Evolutionary conservation across 2,113 vertebrate genomes (phyloP), one percentile per base, ranked within the genome.

Genomic region (Glaucomys volans): DNA sequence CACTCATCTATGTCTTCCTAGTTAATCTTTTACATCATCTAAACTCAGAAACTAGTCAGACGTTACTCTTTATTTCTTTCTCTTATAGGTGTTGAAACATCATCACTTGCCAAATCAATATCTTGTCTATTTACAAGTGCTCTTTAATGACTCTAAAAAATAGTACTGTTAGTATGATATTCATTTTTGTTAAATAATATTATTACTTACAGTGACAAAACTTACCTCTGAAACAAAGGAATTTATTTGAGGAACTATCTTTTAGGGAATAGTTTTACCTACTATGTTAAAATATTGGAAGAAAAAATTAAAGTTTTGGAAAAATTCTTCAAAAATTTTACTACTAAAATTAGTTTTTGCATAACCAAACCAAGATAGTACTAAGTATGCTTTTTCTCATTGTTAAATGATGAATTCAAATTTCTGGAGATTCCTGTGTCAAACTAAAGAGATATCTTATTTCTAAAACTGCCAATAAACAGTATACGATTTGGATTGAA

Each of bases 171-270:
- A 75, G 35, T n/a, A 54, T 47, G 40, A 47, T 14, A 76, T 16
- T 47, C n/a, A 75, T 42, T 91, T 84, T 86, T 86, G 64, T 17
- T 80, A 66, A 79, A 71, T 67, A 42, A n/a, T 91, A 91, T 8
- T 69, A 59, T 80, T 91, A n/a, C 42, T 52, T 7, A 72, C 50
- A 86, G 18, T 72, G 71, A 95, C 26, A 52, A 86, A 77, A 42
- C n/a, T 77, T 79, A 14, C 40, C 42, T 17, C 64, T 11, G 4
- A 77, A 86, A 72, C 2, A 87, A 28, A 74, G 80, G 13, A 62
- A 69, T 47, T 32, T 62, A 26, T 42, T 67, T 37, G 9, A 32
- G 22, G 8, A 14, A 69, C 9, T 8, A 18, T 79, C 40, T 40
- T 50, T 37, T 4, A 30, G 2, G n/a, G 4, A 20, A 90, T 7